Evolutionary conservation across 2,113 vertebrate genomes (phyloP).

Genomic region (Chitala chitala): DNA sequence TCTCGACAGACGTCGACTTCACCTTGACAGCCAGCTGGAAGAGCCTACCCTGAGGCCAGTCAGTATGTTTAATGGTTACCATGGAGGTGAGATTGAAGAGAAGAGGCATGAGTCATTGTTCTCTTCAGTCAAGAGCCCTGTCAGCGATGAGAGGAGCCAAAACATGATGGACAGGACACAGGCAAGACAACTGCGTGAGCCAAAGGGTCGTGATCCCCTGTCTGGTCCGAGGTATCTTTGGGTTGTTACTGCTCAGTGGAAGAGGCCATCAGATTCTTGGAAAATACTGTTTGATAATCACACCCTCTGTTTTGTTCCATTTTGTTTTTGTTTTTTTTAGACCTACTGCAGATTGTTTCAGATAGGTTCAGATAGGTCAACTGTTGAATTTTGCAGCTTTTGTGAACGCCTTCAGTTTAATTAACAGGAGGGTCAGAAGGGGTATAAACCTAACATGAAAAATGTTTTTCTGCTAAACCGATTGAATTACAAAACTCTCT

Average conservation of each 20-base stretch:
- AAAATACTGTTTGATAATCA: too few species aligned
- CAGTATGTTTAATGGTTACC: conserved; percentile 30
- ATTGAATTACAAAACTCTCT: neutral
- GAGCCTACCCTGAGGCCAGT: conserved; percentile 20
- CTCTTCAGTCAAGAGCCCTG: conserved; percentile 19
- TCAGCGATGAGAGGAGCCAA: neutral
- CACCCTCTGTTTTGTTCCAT: too few species aligned
- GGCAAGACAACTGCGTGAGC: neutral
- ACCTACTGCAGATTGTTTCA: neutral
- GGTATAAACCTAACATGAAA: neutral
- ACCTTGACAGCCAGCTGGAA: conserved; percentile 24
- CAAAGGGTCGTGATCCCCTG: neutral
- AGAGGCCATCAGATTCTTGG: too few species aligned
- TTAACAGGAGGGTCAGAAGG: neutral
- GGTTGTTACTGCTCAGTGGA: too few species aligned
- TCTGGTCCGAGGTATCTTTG: neutral
- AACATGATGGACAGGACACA: conserved; percentile 6
- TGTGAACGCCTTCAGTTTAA: neutral
- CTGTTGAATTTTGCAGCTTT: neutral
- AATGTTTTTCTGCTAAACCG: neutral
- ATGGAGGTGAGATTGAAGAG: conserved; percentile 30
- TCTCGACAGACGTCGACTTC: conserved; percentile 16
- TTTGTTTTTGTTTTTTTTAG: neutral
- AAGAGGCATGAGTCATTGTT: conserved; percentile 38
- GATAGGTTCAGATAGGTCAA: neutral